Evolutionary conservation across 2,113 vertebrate genomes (phyloP).

Genomic region (Passer domesticus): DNA sequence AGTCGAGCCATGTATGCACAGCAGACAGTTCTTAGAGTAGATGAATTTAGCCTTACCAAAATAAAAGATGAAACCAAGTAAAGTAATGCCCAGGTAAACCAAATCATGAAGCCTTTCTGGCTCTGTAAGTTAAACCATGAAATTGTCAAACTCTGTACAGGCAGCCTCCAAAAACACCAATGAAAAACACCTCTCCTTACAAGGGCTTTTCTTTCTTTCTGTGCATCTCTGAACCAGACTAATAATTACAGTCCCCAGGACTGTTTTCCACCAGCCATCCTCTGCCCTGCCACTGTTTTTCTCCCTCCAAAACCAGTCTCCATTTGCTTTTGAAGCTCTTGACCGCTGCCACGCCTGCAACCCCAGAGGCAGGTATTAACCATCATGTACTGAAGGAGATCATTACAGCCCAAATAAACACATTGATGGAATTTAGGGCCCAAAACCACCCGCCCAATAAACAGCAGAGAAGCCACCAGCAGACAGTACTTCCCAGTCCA

Average conservation of each 20-base stretch:
- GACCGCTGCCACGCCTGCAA: neutral
- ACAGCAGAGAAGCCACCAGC: neutral
- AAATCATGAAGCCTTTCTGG: neutral
- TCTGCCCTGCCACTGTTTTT: neutral
- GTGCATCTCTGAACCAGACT: neutral
- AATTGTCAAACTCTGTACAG: neutral
- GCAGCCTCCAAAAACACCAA: neutral
- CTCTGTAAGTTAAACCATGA: neutral
- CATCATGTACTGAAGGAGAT: neutral
- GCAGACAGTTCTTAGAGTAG: neutral
- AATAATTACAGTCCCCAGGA: neutral
- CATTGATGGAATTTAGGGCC: neutral
- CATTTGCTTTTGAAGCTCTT: neutral
- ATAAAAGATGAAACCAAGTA: neutral
- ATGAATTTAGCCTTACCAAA: neutral
- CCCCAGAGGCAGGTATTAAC: neutral
- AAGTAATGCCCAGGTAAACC: neutral
- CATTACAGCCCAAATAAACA: neutral
- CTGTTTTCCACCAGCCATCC: neutral
- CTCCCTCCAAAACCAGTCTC: neutral
- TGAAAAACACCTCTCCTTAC: neutral
- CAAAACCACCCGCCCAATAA: neutral
- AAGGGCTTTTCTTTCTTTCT: neutral
- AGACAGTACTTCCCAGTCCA: neutral
- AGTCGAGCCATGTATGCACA: neutral